Conservation (phyloP, 2,113 vertebrate genomes). For the Sorex araneus region DNA sequence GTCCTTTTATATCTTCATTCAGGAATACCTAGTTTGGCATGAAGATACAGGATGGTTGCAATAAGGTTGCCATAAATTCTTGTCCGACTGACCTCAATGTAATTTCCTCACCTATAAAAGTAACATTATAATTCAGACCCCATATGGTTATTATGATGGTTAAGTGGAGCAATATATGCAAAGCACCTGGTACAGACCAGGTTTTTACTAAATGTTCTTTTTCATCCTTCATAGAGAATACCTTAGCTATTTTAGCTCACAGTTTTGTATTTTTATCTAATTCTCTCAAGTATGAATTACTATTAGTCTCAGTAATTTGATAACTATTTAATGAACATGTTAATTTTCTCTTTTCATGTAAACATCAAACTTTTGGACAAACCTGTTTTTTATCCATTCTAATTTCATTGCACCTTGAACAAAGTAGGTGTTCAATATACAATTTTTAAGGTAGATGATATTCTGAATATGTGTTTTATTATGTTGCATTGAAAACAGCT, state of each 20-base stretch:
- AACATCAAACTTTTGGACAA: background rate
- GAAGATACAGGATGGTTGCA: constrained; percentile 47
- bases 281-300: background rate
- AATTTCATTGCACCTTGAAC: constrained; percentile 62
- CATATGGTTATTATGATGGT: constrained; percentile 76
- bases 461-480: constrained; percentile 79
- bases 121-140: constrained; percentile 31
- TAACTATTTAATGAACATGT: background rate
- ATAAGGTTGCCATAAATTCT: constrained; percentile 54
- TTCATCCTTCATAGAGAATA: background rate
- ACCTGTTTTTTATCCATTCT: background rate
- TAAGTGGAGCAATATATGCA: constrained; percentile 75
- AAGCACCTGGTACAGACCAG: constrained; percentile 69
- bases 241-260: background rate
- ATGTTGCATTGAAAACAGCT: constrained; percentile 78
- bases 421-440: constrained; percentile 84
- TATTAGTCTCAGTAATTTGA: background rate
- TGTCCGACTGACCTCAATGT: constrained; percentile 33
- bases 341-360: background rate
- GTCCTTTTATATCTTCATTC: background rate
- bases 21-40: background rate
- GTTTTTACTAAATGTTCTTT: constrained; percentile 42
- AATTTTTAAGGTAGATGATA: constrained; percentile 69
- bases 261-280: constrained; percentile 40
- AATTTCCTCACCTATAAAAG: constrained; percentile 82